Percentiles rank a stretch among this genome's conserved stretches.
Conservation (phyloP, 2,113 vertebrate species). For the Ariopsis seemanni region DNA sequence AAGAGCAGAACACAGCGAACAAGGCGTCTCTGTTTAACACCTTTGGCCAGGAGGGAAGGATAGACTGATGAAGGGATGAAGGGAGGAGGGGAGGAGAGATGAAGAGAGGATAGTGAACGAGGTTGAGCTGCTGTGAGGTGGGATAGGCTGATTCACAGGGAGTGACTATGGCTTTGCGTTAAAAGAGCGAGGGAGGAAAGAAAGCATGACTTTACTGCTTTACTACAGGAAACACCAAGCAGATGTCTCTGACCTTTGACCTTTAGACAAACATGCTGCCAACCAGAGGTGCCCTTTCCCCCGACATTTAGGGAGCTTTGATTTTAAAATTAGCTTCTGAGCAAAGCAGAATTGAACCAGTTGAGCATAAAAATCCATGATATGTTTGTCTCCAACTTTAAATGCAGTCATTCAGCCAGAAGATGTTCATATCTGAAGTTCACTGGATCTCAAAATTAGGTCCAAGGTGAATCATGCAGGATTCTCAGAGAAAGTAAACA, state of each 20-base stretch:
- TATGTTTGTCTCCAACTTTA: neutral
- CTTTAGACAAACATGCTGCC: too few relatives aligned
- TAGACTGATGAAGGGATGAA: slow-evolving; percentile 35
- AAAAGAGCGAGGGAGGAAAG: neutral
- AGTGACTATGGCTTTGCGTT: neutral
- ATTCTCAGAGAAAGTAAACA: neutral
- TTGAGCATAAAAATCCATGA: neutral
- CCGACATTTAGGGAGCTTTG: neutral
- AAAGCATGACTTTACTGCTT: neutral
- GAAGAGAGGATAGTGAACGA: slow-evolving; percentile 5
- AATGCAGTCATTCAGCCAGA: neutral
- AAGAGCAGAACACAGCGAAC: slow-evolving; percentile 62
- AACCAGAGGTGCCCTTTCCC: neutral
- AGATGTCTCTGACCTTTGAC: slow-evolving; percentile 58
- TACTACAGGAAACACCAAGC: slow-evolving; percentile 28
- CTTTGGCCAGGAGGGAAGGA: slow-evolving; percentile 58
- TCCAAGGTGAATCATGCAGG: neutral
- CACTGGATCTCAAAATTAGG: neutral
- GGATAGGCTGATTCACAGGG: slow-evolving; percentile 47
- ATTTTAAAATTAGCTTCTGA: neutral
- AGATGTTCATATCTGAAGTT: neutral
- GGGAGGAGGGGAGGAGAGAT: slow-evolving; percentile 7
- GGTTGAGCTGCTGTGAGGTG: slow-evolving; percentile 39
- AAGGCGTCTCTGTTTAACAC: slow-evolving; percentile 72
- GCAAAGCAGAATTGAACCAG: neutral